These are phyloP conservation scores for Notarius lentiginosus DNA, from an alignment of 2,113 vertebrate genomes.

Conservation along the genomic window DNA sequence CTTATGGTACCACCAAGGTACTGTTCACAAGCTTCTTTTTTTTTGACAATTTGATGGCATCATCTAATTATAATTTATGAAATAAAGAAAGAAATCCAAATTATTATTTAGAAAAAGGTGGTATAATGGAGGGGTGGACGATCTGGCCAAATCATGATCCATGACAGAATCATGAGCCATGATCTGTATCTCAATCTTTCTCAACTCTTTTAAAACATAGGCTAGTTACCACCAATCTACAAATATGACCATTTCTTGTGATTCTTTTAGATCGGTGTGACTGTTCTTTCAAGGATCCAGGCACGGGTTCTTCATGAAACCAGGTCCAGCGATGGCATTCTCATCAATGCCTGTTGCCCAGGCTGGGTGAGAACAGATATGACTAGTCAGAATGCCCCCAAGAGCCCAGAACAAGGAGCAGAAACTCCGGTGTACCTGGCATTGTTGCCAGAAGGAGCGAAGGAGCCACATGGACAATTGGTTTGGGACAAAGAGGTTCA, in stretches of 20 bases:
- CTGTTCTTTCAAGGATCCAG: slow-evolving; percentile 62
- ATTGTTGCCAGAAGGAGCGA: slow-evolving; percentile 51
- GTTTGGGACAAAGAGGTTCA: slow-evolving; percentile 60
- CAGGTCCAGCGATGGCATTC: slow-evolving; percentile 57
- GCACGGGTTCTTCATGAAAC: slow-evolving; percentile 50
- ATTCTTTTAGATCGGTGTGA: slow-evolving; percentile 58
- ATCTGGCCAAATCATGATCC: too few species aligned
- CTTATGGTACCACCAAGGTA: slow-evolving; percentile 62
- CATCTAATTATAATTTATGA: neutral
- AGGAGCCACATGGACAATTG: slow-evolving; percentile 60
- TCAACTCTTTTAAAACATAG: too few species aligned
- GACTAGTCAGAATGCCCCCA: slow-evolving; percentile 57
- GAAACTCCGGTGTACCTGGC: slow-evolving; percentile 61
- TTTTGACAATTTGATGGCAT: too few species aligned
- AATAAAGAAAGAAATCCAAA: neutral
- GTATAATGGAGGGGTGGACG: neutral
- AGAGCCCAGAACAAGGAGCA: slow-evolving; percentile 60
- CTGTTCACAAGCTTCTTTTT: neutral
- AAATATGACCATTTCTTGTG: neutral
- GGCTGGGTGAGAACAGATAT: slow-evolving; percentile 64
- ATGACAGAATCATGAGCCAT: neutral
- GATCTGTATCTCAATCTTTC: neutral
- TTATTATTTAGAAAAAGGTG: neutral
- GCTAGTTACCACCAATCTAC: too few species aligned
- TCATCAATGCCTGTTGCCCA: slow-evolving; percentile 64